Base-by-base conservation (phyloP, 2,888 invertebrate genomes). In the Leistus spinibarbis region DNA sequence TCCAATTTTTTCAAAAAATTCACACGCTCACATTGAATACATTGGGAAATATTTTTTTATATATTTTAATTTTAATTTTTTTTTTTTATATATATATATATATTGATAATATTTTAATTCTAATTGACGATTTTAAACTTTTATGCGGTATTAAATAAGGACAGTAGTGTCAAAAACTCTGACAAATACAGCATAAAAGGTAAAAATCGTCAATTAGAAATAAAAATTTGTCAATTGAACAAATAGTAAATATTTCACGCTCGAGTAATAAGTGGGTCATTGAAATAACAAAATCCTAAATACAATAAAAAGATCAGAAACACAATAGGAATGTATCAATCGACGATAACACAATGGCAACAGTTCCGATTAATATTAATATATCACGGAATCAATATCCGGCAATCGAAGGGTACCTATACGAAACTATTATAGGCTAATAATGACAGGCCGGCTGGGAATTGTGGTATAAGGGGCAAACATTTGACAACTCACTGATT, bases 401-500 rank as follows among this genome's bases (percentile, higher is more conserved):
- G 40, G 10, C 7, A 10, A 10, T 4, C 40, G 40, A 40, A 40
- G 40, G 40, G 40, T 40, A 7, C 40, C 13, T n/a, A n/a, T n/a
- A 7, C 10, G 40, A 40, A 40, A 40, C 40, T 5, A 40, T 40
- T 5, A 40, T 40, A 5, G 5, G 40, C 40, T 40, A 40, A 40
- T 40, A 40, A 40, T 40, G 40, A 3, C 40, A 40, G 7, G 7
- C 27, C 27, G 5, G n/a, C n/a, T n/a, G 40, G 40, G 13, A 40
- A 24, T 24, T 3, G 24, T 40, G 40, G 40, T 40, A 40, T 7
- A 40, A 40, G 40, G 40, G 40, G n/a, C 13, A 10, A 40, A 40
- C 40, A 40, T 40, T 40, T 40, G 54, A 75, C 77, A 78, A 86
- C 92, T 91, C 86, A 93, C 93, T 92, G 91, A 82, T 92, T 92